Evolutionary conservation across 2,797 vertebrate genomes (phyloP).

Genomic region (Eulemur mongoz): DNA sequence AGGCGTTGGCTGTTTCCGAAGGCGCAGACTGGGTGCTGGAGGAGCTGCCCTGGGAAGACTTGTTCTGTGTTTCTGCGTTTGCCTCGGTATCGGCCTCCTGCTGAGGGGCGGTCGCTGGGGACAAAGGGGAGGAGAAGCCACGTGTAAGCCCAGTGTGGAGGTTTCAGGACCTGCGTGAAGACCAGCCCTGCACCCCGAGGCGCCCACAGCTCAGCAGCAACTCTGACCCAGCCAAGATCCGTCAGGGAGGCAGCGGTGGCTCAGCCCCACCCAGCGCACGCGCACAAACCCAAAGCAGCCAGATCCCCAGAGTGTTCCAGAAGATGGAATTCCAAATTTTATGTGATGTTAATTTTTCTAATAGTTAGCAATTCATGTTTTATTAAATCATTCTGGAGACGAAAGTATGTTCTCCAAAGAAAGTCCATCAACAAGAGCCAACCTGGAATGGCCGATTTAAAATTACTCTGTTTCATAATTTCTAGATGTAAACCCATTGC

Average conservation of each 20-base stretch:
- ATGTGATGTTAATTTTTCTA: background rate
- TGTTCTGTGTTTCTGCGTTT: slow-evolving; percentile 89
- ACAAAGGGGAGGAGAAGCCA: background rate
- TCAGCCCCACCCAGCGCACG: background rate
- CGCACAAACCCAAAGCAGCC: background rate
- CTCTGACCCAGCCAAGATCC: rapidly evolving
- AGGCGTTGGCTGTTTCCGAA: slow-evolving; percentile 86
- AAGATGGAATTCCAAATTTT: background rate
- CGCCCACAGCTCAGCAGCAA: rapidly evolving
- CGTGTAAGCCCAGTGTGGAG: rapidly evolving
- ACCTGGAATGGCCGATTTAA: rapidly evolving
- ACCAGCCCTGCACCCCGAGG: rapidly evolving
- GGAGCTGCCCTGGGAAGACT: slow-evolving; percentile 89
- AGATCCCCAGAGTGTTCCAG: background rate
- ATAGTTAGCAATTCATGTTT: background rate
- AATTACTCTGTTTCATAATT: background rate
- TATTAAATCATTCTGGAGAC: background rate
- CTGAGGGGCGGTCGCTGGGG: slow-evolving; percentile 94
- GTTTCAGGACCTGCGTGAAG: rapidly evolving
- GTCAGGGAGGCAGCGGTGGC: too few species aligned
- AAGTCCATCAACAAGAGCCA: background rate
- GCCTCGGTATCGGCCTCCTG: slow-evolving; percentile 94
- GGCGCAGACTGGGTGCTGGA: slow-evolving; percentile 88
- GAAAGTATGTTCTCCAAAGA: background rate
- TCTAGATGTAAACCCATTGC: background rate